Base-by-base conservation (phyloP, 2,888 invertebrate genomes). In the Mellilla xanthometata region DNA sequence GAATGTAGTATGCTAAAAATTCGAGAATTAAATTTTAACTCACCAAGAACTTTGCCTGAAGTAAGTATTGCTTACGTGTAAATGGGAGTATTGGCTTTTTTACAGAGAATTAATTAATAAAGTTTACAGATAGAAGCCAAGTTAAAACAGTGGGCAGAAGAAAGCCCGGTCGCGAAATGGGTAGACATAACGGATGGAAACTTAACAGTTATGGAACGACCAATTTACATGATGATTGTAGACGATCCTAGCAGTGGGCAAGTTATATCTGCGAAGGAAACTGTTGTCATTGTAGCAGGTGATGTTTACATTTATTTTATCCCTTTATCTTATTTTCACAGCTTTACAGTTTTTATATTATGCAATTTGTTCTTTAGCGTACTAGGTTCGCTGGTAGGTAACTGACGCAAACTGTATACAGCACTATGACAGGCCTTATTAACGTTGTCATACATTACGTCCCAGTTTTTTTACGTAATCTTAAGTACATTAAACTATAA, bases 221-320 rank as follows among this genome's bases (percentile, higher is more conserved):
- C 87, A 11, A 86, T 89, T 49, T 73, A 86, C 45, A 77, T 89
- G 83, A 78, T 88, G 74, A 75, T 79, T 34, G 73, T 89, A 2
- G 88, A 89, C 46, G 88, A 89, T 43, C 87, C 81, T 0, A 87
- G 83, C 26, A 84, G 79, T 44, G 87, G 89, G 1, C 88, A 89
- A 68, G 77, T 79, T 13, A 48, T 77, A 34, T 70, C 81, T 29
- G 84, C 87, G 19, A 89, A 89, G 55, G 73, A 80, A 51, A 88
- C 84, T 27, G 83, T 88, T 6, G 76, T 88, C 76, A 70, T 88
- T 13, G 73, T 88, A 41, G 85, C 87, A 62, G 88, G 88, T 88
- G 64, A 47, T n/a, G n/a, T n/a, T n/a, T n/a, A n/a, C n/a, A n/a
- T n/a, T n/a, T n/a, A n/a, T n/a, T n/a, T n/a, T n/a, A n/a, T n/a